Base-by-base conservation (phyloP, 2,797 vertebrate genomes). In the Lagodon rhomboides region DNA sequence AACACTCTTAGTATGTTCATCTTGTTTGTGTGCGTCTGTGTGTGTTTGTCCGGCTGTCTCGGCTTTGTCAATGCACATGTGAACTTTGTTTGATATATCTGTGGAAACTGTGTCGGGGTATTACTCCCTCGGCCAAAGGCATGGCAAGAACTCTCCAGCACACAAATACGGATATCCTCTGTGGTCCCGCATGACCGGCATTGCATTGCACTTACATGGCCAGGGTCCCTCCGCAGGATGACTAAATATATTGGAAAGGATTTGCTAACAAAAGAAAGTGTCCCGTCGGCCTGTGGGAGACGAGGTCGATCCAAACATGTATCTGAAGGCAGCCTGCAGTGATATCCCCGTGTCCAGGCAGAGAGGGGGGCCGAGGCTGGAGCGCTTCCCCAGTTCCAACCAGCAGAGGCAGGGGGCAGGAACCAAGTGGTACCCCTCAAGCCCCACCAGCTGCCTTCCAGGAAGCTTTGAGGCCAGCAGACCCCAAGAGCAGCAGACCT, bases 311-410 rank as follows among this genome's bases (percentile, higher is more conserved):
- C 62, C 59, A 55, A 84, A 82, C 82, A 93, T 94, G 93, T 92
- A 92, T 80, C 88, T 95, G 58, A 94, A 94, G 85, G 92, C 92
- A 72, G 93, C 89, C 27, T 93, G 91, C 76, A 84, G 62, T 66
- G 90, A 94, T 38, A 82, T 93, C 75, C 73, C 90, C 0, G 69
- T 90, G 64, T 44, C 87, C 78, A 91, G 88, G 73, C 87, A 79
- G 79, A 94, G 92, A 93, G 91, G 80, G 77, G 89, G 79, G 77
- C 90, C 77, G 11, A 91, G 89, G 60, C 85, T 83, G 67, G 87
- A 92, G 5, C 87, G 81, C 73, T 86, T 77, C 68, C 77, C 79
- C 75, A 90, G 82, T 79, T 27, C 60, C 66, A 68, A 67, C 73
- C 83, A 87, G 68, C 90, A 87, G 81, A 90, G 89, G 78, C 91